Evolutionary conservation across 2,797 vertebrate species (phyloP).

Genomic region (Mormyrus proboscirostris): DNA sequence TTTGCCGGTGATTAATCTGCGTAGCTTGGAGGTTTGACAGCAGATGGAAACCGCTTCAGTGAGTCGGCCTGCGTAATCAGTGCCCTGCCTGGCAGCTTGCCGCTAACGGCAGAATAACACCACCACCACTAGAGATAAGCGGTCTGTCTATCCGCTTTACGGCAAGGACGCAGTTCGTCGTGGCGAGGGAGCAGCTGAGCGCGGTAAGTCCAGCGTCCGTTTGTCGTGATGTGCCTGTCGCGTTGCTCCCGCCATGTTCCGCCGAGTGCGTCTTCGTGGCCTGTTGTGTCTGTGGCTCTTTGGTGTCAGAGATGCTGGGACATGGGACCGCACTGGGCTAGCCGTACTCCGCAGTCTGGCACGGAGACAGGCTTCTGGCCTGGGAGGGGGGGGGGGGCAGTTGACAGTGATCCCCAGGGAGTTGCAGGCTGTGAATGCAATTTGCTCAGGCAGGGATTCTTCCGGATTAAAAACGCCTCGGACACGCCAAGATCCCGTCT

Average conservation of each 20-base stretch:
- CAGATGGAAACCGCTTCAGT: constrained; percentile 43
- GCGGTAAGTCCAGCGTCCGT: not conserved
- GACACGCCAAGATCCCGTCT: not conserved
- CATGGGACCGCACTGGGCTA: not conserved
- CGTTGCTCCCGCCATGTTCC: not conserved
- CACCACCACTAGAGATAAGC: not conserved
- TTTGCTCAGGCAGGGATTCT: not conserved
- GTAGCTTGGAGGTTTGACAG: constrained; percentile 34
- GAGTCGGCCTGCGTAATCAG: constrained; percentile 37
- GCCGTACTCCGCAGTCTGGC: not conserved
- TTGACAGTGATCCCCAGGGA: not conserved
- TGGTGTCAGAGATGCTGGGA: not conserved
- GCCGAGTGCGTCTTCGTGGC: not conserved
- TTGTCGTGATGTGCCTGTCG: not conserved
- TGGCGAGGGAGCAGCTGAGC: not conserved
- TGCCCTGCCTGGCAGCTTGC: constrained; percentile 11
- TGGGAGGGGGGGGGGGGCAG: not conserved
- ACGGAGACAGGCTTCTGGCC: not conserved
- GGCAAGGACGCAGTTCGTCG: not conserved
- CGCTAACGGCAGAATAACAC: not conserved
- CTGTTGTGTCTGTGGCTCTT: not conserved
- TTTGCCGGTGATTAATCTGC: constrained; percentile 37
- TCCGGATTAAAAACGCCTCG: not conserved
- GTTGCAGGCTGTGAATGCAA: not conserved
- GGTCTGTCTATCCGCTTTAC: not conserved